These are phyloP conservation scores for Prietella phreatophila DNA, from an alignment of 2,113 vertebrate genomes.

Conservation along the genomic window DNA sequence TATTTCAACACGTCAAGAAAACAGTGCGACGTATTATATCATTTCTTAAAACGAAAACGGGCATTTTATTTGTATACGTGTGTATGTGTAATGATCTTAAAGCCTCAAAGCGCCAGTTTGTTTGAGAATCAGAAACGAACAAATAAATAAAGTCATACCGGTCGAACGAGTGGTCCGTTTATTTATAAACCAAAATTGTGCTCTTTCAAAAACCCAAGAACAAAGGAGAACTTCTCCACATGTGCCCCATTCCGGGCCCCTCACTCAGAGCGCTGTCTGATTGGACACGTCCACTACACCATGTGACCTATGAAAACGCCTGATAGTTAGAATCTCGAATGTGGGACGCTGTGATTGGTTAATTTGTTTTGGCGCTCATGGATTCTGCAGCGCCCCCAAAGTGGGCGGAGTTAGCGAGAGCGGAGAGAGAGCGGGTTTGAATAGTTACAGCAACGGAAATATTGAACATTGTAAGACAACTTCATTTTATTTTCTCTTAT, in stretches of 20 bases:
- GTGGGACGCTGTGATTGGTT: conserved; percentile 61
- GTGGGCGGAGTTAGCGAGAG: conserved; percentile 63
- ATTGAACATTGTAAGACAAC: conserved; percentile 28
- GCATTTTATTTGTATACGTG: not conserved
- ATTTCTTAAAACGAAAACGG: not conserved
- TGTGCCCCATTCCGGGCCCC: conserved; percentile 60
- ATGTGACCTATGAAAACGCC: conserved; percentile 42
- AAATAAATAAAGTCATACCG: conserved; percentile 5
- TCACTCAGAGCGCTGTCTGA: conserved; percentile 22
- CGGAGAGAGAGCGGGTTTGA: conserved; percentile 62
- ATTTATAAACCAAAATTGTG: conserved; percentile 22
- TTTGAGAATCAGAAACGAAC: not conserved
- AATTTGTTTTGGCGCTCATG: conserved; percentile 74
- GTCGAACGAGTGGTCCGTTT: not conserved
- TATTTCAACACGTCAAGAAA: not conserved
- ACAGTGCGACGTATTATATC: too few species aligned
- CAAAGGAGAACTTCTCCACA: conserved; percentile 72
- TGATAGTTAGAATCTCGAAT: conserved; percentile 40
- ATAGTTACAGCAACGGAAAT: conserved; percentile 66
- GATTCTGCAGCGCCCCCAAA: conserved; percentile 58
- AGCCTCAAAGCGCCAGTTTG: not conserved
- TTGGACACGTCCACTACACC: conserved; percentile 48
- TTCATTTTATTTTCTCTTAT: not conserved
- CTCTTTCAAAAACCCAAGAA: conserved; percentile 62
- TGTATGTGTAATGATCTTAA: not conserved